Base-by-base conservation (phyloP, 2,888 invertebrate genomes). In the Helobdella robusta region DNA sequence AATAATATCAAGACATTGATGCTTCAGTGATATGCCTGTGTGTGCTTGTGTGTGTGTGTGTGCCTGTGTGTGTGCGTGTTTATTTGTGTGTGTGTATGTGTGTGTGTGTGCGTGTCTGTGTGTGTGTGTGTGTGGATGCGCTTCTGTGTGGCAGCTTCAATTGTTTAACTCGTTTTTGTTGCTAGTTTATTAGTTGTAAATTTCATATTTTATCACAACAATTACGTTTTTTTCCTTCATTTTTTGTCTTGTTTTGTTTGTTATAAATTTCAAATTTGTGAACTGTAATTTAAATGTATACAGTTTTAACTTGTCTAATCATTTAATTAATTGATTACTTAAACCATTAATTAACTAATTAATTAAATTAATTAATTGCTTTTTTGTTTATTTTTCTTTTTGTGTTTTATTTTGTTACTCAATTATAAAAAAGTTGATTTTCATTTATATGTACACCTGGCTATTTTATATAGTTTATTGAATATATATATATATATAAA, bases 1-100 rank as follows among this genome's bases (percentile, higher is more conserved):
- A 85, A 92, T 73, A 97, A 97, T 82, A 84, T 97, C 70, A 89
- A 90, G 79, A 89, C 89, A 71, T 84, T 97, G 63, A 93, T 95
- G 92, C 83, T 95, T 75, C 89, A 91, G 83, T 91, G 72, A 74
- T 40, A 15, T 15, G n/a, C 11, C n/a, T 40, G n/a, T 11, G 44
- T 40, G 44, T 40, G n/a, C n/a, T 15, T 40, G n/a, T 40, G n/a
- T 40, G n/a, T 40, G n/a, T 40, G n/a, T 40, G n/a, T 40, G n/a
- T 40, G n/a, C n/a, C 11, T 40, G n/a, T 40, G n/a, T 40, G n/a
- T 40, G n/a, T 40, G n/a, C n/a, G n/a, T 40, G n/a, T 40, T 15
- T 40, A 40, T 40, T 15, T 40, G n/a, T 40, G n/a, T 40, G n/a
- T 40, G n/a, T 40, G n/a, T 40, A 40, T 40, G n/a, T 40, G n/a